Evolutionary conservation across 2,888 invertebrate genomes (phyloP).

Genomic region (Leptinotarsa rubiginosa): DNA sequence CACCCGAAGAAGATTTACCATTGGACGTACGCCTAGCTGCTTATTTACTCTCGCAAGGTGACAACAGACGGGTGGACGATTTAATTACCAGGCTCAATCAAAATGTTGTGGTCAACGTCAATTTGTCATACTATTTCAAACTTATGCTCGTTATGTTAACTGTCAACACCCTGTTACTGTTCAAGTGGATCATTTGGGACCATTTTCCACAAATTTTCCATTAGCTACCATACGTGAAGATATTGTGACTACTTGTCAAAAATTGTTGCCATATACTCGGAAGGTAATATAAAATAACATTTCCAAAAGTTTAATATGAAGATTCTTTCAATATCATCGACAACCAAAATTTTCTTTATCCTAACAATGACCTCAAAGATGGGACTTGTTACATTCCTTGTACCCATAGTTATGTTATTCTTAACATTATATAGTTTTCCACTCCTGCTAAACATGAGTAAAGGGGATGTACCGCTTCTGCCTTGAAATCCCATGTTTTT

Average conservation of each 20-base stretch:
- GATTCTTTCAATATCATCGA: too few relatives aligned
- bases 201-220: conserved; percentile 29
- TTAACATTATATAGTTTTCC: too few relatives aligned
- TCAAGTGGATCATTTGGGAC: conserved; percentile 52
- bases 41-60: conserved; percentile 48
- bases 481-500: too few relatives aligned
- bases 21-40: conserved; percentile 37
- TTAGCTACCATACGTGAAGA: not conserved
- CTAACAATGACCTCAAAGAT: too few relatives aligned
- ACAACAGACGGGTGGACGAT: conserved; percentile 48
- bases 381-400: too few relatives aligned
- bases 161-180: conserved; percentile 50
- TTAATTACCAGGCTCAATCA: conserved; percentile 46
- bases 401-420: too few relatives aligned
- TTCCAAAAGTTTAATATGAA: too few relatives aligned
- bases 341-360: too few relatives aligned
- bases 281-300: not conserved
- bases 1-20: conserved; percentile 30
- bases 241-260: not conserved
- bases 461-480: too few relatives aligned
- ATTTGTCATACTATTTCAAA: conserved; percentile 54
- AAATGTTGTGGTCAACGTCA: conserved; percentile 52
- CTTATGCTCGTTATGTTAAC: conserved; percentile 53
- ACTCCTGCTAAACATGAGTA: too few relatives aligned
- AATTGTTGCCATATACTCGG: not conserved